Base-by-base conservation (phyloP, 2,888 invertebrate species). In the Slavum lentiscoides region DNA sequence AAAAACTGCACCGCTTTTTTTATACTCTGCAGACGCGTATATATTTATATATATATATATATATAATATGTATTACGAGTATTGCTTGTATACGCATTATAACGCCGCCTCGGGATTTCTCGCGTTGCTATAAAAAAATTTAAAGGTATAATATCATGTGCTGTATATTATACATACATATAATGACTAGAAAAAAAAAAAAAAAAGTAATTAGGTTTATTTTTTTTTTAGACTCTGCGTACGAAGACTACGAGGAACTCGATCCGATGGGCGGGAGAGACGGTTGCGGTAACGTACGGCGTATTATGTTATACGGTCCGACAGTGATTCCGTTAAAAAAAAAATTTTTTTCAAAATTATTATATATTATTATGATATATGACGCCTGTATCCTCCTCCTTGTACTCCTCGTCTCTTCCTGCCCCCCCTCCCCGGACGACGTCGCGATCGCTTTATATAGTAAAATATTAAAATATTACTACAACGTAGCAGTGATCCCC, bases 251-350 rank as follows among this genome's bases (percentile, higher is more conserved):
- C 30, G 17, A 37, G 2, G 66, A 37, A 9, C 39, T 11, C 39
- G 39, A n/a, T 55, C 55, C 19, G 55, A 55, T 19, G 19, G 55
- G 55, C 55, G 55, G 55, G 8, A 5, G 55, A 55, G 19, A 5
- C 19, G 6, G 19, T 55, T 55, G 19, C 55, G 55, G 19, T 55
- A 55, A 55, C 55, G 55, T 55, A 55, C 19, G 55, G 19, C 19
- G 19, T 17, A 58, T 73, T 49, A 19, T 23, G 15, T 61, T 73
- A 61, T 11, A 49, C 13, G 43, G 61, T 73, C 39, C 43, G 73
- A 73, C 73, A 73, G 61, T 73, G 72, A 61, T 61, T 61, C 23
- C 72, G 59, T 61, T 73, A 30, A 61, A 58, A 58, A 43, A 43
- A 43, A 43, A 30, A 30, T 30, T 43, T 43, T 43, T 37, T 72